Evolutionary conservation across 2,888 invertebrate genomes (phyloP).

Genomic region (Stenodema calcarata): DNA sequence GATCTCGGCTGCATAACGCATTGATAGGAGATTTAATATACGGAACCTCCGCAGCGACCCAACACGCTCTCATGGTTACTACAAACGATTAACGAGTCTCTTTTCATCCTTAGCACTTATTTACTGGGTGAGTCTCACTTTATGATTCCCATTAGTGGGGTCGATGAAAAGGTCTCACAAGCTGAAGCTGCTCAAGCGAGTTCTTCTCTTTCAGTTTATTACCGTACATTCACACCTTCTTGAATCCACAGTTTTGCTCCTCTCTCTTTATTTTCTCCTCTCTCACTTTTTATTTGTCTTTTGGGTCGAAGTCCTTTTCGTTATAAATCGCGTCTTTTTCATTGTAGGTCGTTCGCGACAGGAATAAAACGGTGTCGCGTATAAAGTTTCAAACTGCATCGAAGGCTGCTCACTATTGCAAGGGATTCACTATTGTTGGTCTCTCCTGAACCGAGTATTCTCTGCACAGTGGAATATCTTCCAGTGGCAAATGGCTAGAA

Average conservation of each 20-base stretch:
- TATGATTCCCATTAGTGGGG: conserved; percentile 19
- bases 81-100: background rate
- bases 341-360: background rate
- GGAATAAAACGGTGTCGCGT: background rate
- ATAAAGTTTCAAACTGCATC: background rate
- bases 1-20: background rate
- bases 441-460: background rate
- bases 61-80: background rate
- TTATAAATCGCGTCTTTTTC: background rate
- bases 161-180: conserved; percentile 18
- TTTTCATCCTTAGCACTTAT: background rate
- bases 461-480: background rate
- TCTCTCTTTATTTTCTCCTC: background rate
- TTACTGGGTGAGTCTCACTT: background rate
- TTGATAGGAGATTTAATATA: background rate
- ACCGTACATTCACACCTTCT: background rate
- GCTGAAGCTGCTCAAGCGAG: background rate
- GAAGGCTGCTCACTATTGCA: background rate
- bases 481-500: background rate
- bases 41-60: background rate
- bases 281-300: background rate
- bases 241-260: background rate
- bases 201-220: background rate
- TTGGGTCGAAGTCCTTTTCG: background rate
- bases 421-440: background rate